Evolutionary conservation across 2,797 vertebrate genomes (phyloP).

Genomic region (Botia kubotai): DNA sequence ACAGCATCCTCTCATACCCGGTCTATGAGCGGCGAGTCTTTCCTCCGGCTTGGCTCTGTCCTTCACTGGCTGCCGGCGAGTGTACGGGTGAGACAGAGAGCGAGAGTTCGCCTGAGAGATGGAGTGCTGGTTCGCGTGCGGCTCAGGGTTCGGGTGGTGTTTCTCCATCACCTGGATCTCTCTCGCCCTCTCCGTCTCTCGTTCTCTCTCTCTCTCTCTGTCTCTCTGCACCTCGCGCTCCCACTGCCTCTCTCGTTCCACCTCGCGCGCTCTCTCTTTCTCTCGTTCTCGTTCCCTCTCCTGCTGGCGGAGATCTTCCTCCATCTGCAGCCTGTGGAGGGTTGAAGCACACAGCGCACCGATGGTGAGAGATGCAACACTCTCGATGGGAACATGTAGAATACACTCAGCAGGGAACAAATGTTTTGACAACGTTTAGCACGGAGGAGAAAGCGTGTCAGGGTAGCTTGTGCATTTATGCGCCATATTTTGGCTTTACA

Average conservation of each 20-base stretch:
- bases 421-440: too few relatives aligned
- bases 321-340: constrained; percentile 94
- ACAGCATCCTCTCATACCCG: constrained; percentile 34
- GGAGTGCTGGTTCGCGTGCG: constrained; percentile 69
- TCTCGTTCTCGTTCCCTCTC: constrained; percentile 75
- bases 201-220: constrained; percentile 81
- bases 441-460: too few relatives aligned
- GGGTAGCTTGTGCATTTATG: too few relatives aligned
- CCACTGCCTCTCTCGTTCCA: constrained; percentile 75
- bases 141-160: constrained; percentile 83
- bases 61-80: constrained; percentile 82
- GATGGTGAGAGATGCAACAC: too few relatives aligned
- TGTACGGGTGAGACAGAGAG: constrained; percentile 16
- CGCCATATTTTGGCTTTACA: too few relatives aligned
- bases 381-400: too few relatives aligned
- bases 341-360: too few relatives aligned
- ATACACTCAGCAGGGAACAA: too few relatives aligned
- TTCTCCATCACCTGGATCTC: constrained; percentile 90
- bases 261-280: constrained; percentile 70
- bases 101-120: constrained; percentile 40
- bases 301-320: constrained; percentile 86
- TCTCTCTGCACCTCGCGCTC: constrained; percentile 82
- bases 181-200: constrained; percentile 83
- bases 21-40: constrained; percentile 85
- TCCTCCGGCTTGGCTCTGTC: constrained; percentile 86